Evolutionary conservation across 1,140 invertebrate genomes (phyloP).

Genomic region (Bombus haemorrhoidalis): DNA sequence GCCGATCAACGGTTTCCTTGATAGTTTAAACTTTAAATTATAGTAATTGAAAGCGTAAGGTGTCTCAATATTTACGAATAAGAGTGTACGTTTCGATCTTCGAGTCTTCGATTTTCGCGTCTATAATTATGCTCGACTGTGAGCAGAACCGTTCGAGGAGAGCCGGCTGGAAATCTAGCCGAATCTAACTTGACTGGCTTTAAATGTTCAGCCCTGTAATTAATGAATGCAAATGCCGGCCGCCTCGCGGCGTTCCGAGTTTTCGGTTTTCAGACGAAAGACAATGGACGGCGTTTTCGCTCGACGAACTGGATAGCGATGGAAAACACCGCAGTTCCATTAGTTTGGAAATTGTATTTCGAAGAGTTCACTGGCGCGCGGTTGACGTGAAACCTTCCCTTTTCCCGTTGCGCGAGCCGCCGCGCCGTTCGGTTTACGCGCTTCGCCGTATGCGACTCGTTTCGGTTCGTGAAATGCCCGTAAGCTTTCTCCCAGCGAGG

Average conservation of each 20-base stretch:
- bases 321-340: not conserved
- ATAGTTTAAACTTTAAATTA: not conserved
- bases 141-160: too few species aligned
- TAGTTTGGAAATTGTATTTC: conserved; percentile 23
- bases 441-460: not conserved
- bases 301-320: not conserved
- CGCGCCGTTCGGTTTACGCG: not conserved
- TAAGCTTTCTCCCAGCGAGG: too few species aligned
- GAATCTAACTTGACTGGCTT: not conserved
- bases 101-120: not conserved
- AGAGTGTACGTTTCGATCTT: not conserved
- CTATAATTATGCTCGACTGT: too few species aligned
- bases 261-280: conserved; percentile 5
- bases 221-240: conserved; percentile 7
- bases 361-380: not conserved
- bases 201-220: not conserved
- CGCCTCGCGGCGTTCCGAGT: not conserved
- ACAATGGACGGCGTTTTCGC: conserved; percentile 12
- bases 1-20: not conserved
- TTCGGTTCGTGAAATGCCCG: not conserved
- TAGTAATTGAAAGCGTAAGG: not conserved
- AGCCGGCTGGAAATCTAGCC: not conserved
- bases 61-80: not conserved
- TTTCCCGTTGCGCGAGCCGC: not conserved
- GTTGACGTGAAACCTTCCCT: not conserved